Evolutionary conservation across 2,797 vertebrate genomes (phyloP).

Genomic region (Lagorchestes hirsutus): DNA sequence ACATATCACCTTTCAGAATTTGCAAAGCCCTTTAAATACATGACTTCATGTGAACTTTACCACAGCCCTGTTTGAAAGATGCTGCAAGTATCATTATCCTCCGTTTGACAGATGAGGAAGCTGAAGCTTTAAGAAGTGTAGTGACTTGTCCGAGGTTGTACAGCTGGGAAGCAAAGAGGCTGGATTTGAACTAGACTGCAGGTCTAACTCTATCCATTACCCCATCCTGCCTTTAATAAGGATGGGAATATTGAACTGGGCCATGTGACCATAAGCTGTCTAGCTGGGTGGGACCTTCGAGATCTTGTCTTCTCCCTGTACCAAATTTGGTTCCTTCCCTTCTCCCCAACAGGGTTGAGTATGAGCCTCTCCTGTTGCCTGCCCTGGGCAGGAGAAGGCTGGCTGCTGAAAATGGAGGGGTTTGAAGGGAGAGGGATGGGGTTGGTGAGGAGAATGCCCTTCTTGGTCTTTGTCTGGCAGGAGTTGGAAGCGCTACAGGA

Average conservation of each 20-base stretch:
- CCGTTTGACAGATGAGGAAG: background rate
- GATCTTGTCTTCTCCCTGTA: background rate
- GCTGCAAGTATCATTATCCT: background rate
- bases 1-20: background rate
- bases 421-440: background rate
- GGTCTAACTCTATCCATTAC: background rate
- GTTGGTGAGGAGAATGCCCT: no score
- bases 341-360: background rate
- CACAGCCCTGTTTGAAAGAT: background rate
- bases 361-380: background rate
- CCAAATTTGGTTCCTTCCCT: no score
- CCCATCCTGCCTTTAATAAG: background rate
- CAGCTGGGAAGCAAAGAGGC: background rate
- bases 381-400: background rate
- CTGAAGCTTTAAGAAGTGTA: background rate
- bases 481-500: conserved; percentile 75
- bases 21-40: background rate
- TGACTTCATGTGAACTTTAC: background rate
- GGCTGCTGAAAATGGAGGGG: background rate
- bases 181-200: background rate
- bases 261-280: background rate
- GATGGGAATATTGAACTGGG: background rate
- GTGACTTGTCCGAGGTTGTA: background rate
- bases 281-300: background rate
- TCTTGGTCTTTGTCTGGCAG: conserved; percentile 51